phyloP scores from a whole-genome alignment of 2,888 invertebrate genomes.

The Dicranocentrus wangi region DNA sequence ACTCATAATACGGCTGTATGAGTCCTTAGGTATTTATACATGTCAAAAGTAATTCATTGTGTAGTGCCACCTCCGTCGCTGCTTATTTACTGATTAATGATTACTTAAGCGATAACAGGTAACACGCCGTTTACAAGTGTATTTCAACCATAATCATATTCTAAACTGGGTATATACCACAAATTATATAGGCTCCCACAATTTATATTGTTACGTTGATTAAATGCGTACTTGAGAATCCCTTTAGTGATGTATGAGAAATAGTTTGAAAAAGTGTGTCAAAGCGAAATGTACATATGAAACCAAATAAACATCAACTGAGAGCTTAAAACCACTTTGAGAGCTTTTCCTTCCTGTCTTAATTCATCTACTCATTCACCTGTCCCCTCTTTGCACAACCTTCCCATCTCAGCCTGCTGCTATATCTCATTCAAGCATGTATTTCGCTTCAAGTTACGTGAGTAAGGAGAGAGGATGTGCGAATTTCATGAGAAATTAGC shows the following conservation, averaged over 20 bases:
- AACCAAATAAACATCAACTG: slow-evolving; percentile 17
- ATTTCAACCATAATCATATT: neutral
- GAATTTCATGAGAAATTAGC: slow-evolving; percentile 42
- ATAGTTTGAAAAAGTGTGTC: slow-evolving; percentile 31
- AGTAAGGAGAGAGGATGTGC: slow-evolving; percentile 45
- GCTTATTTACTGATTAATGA: slow-evolving; percentile 34
- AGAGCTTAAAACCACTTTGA: neutral
- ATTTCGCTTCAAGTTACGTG: slow-evolving; percentile 26
- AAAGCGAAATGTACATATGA: slow-evolving; percentile 14
- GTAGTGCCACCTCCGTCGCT: neutral
- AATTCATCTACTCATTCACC: slow-evolving; percentile 21
- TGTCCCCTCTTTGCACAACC: slow-evolving; percentile 33
- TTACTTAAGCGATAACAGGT: slow-evolving; percentile 46
- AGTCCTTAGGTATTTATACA: too few species aligned
- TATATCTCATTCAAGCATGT: neutral
- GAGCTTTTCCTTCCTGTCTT: slow-evolving; percentile 47
- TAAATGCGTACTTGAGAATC: neutral
- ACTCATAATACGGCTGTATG: too few species aligned
- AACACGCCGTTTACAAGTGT: neutral
- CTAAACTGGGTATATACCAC: slow-evolving; percentile 4
- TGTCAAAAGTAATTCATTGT: neutral
- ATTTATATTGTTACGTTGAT: neutral
- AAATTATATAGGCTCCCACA: neutral
- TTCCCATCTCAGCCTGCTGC: neutral
- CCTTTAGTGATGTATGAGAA: slow-evolving; percentile 21